Evolutionary conservation across 2,113 vertebrate genomes (phyloP).

Genomic region (Gnathonemus longibarbis): DNA sequence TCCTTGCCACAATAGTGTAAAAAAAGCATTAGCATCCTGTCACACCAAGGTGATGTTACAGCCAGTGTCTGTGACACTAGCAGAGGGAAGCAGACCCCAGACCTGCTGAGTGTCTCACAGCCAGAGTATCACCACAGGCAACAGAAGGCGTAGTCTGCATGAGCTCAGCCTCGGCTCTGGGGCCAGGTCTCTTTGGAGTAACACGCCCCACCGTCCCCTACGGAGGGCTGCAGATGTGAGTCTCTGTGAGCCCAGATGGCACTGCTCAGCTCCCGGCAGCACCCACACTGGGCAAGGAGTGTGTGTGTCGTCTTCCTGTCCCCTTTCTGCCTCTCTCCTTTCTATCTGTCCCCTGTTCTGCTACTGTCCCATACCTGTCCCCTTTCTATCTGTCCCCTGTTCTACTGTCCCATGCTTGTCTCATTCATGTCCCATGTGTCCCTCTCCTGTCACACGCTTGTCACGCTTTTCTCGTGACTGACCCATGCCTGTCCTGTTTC

Average conservation of each 20-base stretch:
- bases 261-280: not conserved
- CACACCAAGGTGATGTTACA: not conserved
- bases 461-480: not conserved
- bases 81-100: not conserved
- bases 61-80: not conserved
- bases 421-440: not conserved
- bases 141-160: not conserved
- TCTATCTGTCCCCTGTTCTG: not conserved
- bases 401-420: not conserved
- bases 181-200: not conserved
- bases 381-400: not conserved
- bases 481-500: not conserved
- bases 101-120: not conserved
- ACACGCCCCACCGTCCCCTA: not conserved
- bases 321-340: not conserved
- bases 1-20: not conserved
- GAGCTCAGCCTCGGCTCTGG: not conserved
- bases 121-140: not conserved
- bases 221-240: slow-evolving; percentile 10
- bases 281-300: not conserved
- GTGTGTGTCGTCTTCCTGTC: not conserved
- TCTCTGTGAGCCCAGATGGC: slow-evolving; percentile 8
- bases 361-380: not conserved
- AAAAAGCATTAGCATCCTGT: not conserved
- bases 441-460: not conserved